phyloP scores from a whole-genome alignment of 2,113 vertebrate genomes.

The Trachemys scripta region DNA sequence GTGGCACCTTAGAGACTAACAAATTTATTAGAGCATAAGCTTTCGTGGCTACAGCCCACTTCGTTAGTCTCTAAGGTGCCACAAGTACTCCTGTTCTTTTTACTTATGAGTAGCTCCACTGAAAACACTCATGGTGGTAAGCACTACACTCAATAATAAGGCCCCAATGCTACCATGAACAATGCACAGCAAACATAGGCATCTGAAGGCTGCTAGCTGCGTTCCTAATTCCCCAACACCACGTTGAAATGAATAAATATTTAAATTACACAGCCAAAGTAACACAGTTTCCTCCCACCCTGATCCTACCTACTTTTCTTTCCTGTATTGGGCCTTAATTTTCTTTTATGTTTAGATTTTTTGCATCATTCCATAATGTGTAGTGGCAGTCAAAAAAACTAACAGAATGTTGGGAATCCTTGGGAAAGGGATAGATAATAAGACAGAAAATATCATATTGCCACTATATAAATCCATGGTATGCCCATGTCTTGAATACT shows the following conservation, averaged over 20 bases:
- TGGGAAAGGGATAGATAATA: no score
- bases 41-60: no score
- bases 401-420: no score
- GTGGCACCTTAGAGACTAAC: no score
- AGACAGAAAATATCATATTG: no score
- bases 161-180: neutral
- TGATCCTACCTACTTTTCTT: neutral
- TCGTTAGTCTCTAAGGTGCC: no score
- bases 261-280: neutral
- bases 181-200: neutral
- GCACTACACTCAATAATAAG: neutral
- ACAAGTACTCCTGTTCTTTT: no score
- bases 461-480: no score
- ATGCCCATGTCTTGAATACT: no score
- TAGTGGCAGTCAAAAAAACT: no score
- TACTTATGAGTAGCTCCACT: neutral
- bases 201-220: neutral
- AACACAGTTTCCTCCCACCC: neutral
- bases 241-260: neutral
- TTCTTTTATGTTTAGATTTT: neutral
- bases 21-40: no score
- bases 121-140: neutral
- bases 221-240: rapidly evolving
- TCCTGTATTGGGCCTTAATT: rapidly evolving
- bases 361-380: neutral